These are phyloP conservation scores for Hiodon tergisus DNA, from an alignment of 2,113 vertebrate species.

Conservation along the genomic window DNA sequence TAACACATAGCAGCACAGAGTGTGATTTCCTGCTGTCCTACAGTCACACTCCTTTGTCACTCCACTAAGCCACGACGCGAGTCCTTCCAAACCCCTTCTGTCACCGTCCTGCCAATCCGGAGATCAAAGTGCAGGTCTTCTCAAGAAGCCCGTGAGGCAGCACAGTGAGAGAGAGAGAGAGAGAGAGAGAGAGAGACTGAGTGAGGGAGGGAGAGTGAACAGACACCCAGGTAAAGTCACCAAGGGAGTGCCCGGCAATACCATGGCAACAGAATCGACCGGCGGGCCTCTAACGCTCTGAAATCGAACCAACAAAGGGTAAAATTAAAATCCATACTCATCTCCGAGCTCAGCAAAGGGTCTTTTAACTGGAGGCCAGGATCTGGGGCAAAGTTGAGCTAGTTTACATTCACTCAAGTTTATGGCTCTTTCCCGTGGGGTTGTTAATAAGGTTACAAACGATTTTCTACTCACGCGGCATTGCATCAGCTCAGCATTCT, in stretches of 20 bases:
- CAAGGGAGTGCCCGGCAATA: neutral
- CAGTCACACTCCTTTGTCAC: too few species aligned
- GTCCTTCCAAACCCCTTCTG: too few species aligned
- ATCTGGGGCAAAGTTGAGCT: neutral
- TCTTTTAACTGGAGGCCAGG: slow-evolving; percentile 26
- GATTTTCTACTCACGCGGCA: neutral
- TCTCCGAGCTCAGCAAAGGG: slow-evolving; percentile 21
- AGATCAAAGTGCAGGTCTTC: too few species aligned
- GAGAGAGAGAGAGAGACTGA: neutral
- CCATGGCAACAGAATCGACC: slow-evolving; percentile 19
- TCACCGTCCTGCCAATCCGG: too few species aligned
- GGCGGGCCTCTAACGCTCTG: neutral
- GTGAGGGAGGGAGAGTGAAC: neutral
- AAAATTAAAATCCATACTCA: slow-evolving; percentile 40
- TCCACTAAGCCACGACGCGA: too few species aligned
- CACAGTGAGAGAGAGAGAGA: neutral
- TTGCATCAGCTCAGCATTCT: neutral
- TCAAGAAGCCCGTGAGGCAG: neutral
- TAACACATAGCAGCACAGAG: too few species aligned
- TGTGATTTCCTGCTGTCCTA: too few species aligned
- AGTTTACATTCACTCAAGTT: neutral
- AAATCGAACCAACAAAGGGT: slow-evolving; percentile 28
- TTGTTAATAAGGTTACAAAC: neutral
- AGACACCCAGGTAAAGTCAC: neutral
- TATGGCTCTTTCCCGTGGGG: neutral